Evolutionary conservation across 1,140 invertebrate genomes (phyloP).

Genomic region (Lerema accius): DNA sequence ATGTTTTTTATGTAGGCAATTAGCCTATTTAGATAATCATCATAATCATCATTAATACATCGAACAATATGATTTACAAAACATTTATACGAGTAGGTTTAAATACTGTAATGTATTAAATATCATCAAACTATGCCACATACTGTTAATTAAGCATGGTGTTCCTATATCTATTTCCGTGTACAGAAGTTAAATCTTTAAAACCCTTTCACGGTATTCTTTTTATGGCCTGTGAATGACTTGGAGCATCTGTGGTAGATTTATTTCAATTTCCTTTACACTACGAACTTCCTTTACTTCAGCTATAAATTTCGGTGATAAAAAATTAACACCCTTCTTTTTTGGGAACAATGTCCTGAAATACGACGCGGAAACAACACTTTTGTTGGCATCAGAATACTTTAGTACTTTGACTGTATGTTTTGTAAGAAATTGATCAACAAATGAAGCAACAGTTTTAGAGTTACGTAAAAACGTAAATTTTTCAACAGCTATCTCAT

Average conservation of each 20-base stretch:
- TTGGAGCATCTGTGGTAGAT: slow-evolving; percentile 73
- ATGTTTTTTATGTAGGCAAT: no score
- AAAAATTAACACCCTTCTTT: slow-evolving; percentile 71
- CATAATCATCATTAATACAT: no score
- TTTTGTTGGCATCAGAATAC: slow-evolving; percentile 27
- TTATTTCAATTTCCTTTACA: slow-evolving; percentile 77
- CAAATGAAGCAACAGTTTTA: background rate
- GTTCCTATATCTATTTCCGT: slow-evolving; percentile 56
- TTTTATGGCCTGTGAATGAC: slow-evolving; percentile 73
- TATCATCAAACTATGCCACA: slow-evolving; percentile 21
- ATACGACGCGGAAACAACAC: slow-evolving; percentile 43
- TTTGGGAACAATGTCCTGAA: slow-evolving; percentile 52
- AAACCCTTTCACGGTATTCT: slow-evolving; percentile 63
- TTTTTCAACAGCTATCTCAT: slow-evolving; percentile 13
- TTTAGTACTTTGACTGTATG: slow-evolving; percentile 7
- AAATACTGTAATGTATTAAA: no score
- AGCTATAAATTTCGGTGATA: slow-evolving; percentile 66
- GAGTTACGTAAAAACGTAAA: slow-evolving; percentile 2
- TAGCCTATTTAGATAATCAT: no score
- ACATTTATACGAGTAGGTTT: no score
- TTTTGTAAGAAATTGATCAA: background rate
- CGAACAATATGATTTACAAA: no score
- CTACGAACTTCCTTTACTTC: slow-evolving; percentile 70
- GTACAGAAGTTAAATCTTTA: slow-evolving; percentile 56
- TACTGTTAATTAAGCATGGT: slow-evolving; percentile 33